Conservation (phyloP, 2,888 invertebrate genomes). For the Acleris sparsana region DNA sequence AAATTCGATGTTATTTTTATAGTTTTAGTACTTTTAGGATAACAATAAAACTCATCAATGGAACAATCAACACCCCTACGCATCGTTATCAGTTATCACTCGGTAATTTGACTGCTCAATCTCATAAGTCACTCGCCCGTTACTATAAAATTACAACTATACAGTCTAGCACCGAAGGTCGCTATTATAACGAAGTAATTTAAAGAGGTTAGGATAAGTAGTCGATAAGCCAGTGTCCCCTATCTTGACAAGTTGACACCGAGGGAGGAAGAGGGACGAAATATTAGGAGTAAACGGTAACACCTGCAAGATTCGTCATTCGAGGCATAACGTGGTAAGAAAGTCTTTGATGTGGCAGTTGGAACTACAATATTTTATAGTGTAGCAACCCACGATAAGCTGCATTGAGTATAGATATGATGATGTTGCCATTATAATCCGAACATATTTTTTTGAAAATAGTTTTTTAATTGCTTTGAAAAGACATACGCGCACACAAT, state of each 20-base stretch:
- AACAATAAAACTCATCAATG: background rate
- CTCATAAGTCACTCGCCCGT: background rate
- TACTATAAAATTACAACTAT: background rate
- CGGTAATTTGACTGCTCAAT: constrained; percentile 1
- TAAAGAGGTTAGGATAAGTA: constrained; percentile 1
- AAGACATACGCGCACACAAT: too few relatives aligned
- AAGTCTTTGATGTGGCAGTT: too few relatives aligned
- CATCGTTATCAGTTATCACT: constrained; percentile 4
- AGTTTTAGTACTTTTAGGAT: too few relatives aligned
- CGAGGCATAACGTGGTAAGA: too few relatives aligned
- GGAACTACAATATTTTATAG: too few relatives aligned
- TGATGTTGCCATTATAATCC: too few relatives aligned
- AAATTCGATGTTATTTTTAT: too few relatives aligned
- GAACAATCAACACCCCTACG: constrained; percentile 1
- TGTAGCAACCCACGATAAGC: too few relatives aligned
- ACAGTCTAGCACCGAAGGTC: background rate
- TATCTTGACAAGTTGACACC: background rate
- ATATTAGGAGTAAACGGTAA: background rate
- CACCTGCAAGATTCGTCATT: background rate
- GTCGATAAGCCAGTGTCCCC: constrained; percentile 3
- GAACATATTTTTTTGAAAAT: too few relatives aligned
- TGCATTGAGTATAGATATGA: too few relatives aligned
- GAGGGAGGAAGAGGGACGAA: background rate
- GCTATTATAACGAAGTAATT: background rate
- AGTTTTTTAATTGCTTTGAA: too few relatives aligned